These are phyloP conservation scores for Ophion slaviceki DNA, from an alignment of 2,888 invertebrate species.

Conservation along the genomic window DNA sequence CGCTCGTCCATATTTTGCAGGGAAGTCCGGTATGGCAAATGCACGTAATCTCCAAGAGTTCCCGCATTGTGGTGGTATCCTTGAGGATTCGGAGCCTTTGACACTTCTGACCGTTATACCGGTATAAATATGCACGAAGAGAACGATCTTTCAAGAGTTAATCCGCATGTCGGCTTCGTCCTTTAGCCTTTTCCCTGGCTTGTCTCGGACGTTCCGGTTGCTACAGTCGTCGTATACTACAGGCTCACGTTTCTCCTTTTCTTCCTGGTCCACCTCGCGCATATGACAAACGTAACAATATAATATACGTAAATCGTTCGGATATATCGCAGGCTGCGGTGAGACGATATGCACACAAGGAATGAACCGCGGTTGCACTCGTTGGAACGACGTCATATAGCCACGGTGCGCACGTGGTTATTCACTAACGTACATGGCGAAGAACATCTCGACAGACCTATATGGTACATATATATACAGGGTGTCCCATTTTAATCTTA, in stretches of 20 bases:
- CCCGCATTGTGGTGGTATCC: constrained; percentile 38
- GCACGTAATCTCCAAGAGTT: constrained; percentile 46
- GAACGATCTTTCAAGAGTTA: constrained; percentile 53
- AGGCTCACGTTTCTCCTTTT: constrained; percentile 30
- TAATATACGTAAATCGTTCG: constrained; percentile 65
- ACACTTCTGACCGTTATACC: constrained; percentile 25
- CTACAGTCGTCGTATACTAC: constrained; percentile 55
- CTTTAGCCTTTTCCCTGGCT: constrained; percentile 58
- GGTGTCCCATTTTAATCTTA: no score
- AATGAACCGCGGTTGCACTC: constrained; percentile 62
- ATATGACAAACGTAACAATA: constrained; percentile 34
- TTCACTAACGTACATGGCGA: constrained; percentile 28
- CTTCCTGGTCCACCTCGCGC: constrained; percentile 5
- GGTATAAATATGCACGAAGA: constrained; percentile 13
- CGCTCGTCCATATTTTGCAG: constrained; percentile 16
- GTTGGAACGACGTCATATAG: constrained; percentile 46
- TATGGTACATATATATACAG: neutral
- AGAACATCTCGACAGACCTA: constrained; percentile 31
- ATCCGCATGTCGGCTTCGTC: constrained; percentile 61
- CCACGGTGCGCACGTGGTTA: constrained; percentile 46
- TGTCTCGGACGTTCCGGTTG: constrained; percentile 57
- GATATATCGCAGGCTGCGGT: constrained; percentile 55
- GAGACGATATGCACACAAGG: constrained; percentile 58
- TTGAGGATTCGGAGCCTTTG: constrained; percentile 46
- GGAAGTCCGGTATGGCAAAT: constrained; percentile 30